Conservation (phyloP, 1,140 invertebrate genomes). For the Conus ventricosus region DNA sequence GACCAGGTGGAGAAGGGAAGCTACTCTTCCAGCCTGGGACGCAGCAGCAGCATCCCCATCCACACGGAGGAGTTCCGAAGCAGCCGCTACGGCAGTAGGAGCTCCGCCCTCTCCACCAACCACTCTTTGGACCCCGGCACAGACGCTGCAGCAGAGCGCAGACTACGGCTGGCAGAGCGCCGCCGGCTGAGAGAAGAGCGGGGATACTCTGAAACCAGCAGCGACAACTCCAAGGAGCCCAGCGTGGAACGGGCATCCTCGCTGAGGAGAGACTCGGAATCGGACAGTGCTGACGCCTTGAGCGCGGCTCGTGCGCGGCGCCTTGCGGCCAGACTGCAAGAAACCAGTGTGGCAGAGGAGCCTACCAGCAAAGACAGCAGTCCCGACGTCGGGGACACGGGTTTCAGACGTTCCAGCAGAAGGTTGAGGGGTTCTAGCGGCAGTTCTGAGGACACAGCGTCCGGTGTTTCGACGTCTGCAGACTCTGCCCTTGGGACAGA, state of each 20-base stretch:
- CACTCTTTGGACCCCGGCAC: not conserved
- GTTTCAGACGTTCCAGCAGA: not conserved
- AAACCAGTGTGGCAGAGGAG: not conserved
- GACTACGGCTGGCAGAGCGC: not conserved
- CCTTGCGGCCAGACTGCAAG: not conserved
- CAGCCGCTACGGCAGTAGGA: not conserved
- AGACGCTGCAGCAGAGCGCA: conserved; percentile 14
- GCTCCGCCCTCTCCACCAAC: not conserved
- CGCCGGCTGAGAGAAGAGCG: conserved; percentile 17
- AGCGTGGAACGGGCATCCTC: conserved; percentile 17
- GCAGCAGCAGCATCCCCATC: conserved; percentile 13
- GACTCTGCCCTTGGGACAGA: not conserved
- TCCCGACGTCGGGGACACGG: not conserved
- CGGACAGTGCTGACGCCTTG: not conserved
- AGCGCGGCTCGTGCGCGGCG: not conserved
- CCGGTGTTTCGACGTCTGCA: not conserved
- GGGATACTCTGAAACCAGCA: conserved; percentile 12
- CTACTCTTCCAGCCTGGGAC: conserved; percentile 26
- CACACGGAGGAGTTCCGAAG: not conserved
- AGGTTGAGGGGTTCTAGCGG: not conserved
- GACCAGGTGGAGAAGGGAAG: conserved; percentile 1
- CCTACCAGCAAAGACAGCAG: not conserved
- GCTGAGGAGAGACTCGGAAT: conserved; percentile 17
- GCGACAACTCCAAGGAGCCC: conserved; percentile 30
- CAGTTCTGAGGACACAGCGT: conserved; percentile 14